Evolutionary conservation across 2,888 invertebrate species (phyloP).

Genomic region (Thymelicus sylvestris): DNA sequence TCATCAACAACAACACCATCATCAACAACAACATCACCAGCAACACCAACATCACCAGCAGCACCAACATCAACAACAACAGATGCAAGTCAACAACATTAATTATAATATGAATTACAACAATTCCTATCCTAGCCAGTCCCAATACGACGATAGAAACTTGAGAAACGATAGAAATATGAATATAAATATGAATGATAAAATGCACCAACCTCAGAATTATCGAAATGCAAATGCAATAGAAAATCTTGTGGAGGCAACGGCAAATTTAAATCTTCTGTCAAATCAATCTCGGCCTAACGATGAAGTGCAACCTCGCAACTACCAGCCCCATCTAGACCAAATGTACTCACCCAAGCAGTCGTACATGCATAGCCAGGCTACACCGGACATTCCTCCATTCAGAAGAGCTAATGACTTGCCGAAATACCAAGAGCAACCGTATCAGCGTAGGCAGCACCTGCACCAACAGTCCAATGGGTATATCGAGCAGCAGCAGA

Average conservation of each 20-base stretch:
- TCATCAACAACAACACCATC: constrained; percentile 39
- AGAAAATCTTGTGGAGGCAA: constrained; percentile 69
- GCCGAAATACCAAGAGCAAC: constrained; percentile 65
- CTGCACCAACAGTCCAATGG: constrained; percentile 65
- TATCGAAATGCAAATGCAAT: constrained; percentile 61
- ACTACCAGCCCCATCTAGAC: constrained; percentile 57
- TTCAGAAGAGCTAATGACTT: constrained; percentile 58
- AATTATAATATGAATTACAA: constrained; percentile 60
- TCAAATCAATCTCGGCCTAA: constrained; percentile 53
- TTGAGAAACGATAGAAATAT: constrained; percentile 59
- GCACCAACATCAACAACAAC: constrained; percentile 41
- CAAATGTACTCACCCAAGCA: constrained; percentile 59
- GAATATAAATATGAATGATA: constrained; percentile 61
- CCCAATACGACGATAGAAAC: constrained; percentile 64
- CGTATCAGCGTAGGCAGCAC: constrained; percentile 54
- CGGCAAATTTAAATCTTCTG: constrained; percentile 65
- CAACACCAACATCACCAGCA: constrained; percentile 37
- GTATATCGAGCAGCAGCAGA: constrained; percentile 65
- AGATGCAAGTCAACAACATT: constrained; percentile 51
- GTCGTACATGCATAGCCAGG: constrained; percentile 56
- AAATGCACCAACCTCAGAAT: constrained; percentile 55
- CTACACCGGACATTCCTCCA: constrained; percentile 60
- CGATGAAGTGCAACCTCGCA: constrained; percentile 58
- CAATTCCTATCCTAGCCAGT: constrained; percentile 63
- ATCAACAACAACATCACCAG: constrained; percentile 43